Evolutionary conservation across 2,797 vertebrate species (phyloP).

Genomic region (Manis crassicaudata): DNA sequence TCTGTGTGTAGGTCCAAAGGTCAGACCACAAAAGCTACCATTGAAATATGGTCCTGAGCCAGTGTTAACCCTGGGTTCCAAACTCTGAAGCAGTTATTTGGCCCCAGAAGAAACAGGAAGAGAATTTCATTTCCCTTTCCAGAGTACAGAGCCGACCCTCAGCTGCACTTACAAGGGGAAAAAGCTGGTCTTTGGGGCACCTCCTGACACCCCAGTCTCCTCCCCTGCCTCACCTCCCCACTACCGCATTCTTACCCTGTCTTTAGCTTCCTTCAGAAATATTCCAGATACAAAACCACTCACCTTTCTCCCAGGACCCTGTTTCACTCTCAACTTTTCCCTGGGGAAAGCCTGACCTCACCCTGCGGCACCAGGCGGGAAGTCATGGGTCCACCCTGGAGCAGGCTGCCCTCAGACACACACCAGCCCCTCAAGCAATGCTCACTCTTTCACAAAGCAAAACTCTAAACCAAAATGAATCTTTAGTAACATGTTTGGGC

Average conservation of each 20-base stretch:
- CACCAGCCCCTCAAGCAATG: neutral
- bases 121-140: neutral
- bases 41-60: neutral
- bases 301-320: neutral
- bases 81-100: neutral
- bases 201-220: neutral
- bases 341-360: neutral
- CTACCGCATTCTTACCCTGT: no score
- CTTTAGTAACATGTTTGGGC: neutral
- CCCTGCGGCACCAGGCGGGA: neutral
- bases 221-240: neutral
- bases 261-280: neutral
- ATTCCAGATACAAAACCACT: neutral
- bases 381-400: neutral
- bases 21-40: slow-evolving; percentile 39
- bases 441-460: slow-evolving; percentile 4
- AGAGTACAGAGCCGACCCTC: neutral
- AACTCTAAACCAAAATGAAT: slow-evolving; percentile 25
- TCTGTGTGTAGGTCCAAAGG: neutral
- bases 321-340: neutral
- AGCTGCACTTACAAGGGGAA: neutral
- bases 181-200: neutral
- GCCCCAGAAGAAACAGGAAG: slow-evolving; percentile 32
- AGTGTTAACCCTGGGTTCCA: neutral
- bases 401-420: neutral